phyloP scores from a whole-genome alignment of 2,888 invertebrate genomes.

The Drosophila testacea region DNA sequence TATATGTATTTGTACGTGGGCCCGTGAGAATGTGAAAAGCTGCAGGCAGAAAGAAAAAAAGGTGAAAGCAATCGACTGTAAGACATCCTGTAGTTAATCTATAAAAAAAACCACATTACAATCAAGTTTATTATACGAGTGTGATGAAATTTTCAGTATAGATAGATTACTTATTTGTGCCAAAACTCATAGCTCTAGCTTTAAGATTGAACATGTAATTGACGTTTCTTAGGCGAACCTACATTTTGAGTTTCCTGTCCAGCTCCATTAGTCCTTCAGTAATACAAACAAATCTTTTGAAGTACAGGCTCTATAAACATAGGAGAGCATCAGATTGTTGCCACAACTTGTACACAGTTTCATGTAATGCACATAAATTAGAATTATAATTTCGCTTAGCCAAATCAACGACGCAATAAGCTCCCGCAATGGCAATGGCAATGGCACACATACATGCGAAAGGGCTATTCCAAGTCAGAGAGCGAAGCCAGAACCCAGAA shows the following conservation, averaged over 20 bases:
- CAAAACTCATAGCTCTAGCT: no score
- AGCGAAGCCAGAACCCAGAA: conserved; percentile 17
- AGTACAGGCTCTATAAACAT: no score
- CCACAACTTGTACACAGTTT: conserved; percentile 59
- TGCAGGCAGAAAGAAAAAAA: conserved; percentile 7
- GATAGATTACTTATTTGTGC: no score
- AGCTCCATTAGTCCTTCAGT: no score
- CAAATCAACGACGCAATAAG: conserved; percentile 79
- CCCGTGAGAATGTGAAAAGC: conserved; percentile 47
- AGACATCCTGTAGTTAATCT: no score
- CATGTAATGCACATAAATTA: conserved; percentile 62
- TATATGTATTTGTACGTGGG: neutral
- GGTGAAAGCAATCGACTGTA: neutral
- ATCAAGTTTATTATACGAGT: no score
- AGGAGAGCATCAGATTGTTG: conserved; percentile 1
- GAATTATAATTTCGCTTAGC: conserved; percentile 75
- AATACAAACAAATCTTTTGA: no score
- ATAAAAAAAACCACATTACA: no score
- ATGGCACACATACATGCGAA: conserved; percentile 70
- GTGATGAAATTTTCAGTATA: no score
- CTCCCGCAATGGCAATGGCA: conserved; percentile 56
- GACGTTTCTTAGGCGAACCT: no score
- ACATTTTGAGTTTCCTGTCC: no score
- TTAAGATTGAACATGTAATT: no score
- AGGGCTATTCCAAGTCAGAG: conserved; percentile 51